Evolutionary conservation across 2,797 vertebrate genomes (phyloP).

Genomic region (Decapterus maruadsi): DNA sequence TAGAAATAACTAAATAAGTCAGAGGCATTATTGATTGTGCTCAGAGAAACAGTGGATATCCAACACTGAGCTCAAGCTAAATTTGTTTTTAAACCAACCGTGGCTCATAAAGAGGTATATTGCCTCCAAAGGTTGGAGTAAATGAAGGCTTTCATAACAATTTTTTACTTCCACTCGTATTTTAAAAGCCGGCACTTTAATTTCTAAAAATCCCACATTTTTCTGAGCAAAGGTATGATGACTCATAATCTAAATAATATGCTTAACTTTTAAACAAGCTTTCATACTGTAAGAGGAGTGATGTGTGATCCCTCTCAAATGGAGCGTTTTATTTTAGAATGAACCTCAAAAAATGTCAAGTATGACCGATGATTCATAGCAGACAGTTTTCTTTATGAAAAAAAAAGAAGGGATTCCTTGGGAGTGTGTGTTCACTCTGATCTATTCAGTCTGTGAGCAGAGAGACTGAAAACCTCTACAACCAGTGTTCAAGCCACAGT

Average conservation of each 20-base stretch:
- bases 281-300: conserved; percentile 5
- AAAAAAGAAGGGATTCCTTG: conserved; percentile 22
- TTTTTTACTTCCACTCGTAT: conserved; percentile 5
- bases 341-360: conserved; percentile 40
- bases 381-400: conserved; percentile 42
- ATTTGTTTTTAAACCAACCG: conserved; percentile 40
- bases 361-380: conserved; percentile 41
- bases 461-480: conserved; percentile 50
- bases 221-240: conserved; percentile 10
- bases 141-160: conserved; percentile 18
- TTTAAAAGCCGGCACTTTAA: conserved; percentile 16
- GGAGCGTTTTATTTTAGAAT: conserved; percentile 45
- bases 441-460: conserved; percentile 55
- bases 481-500: conserved; percentile 54
- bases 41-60: conserved; percentile 49
- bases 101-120: conserved; percentile 7
- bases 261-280: conserved; percentile 15
- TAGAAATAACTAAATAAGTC: conserved; percentile 68
- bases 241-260: conserved; percentile 22
- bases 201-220: conserved; percentile 4
- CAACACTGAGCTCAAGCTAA: conserved; percentile 32
- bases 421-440: conserved; percentile 35
- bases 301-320: conserved; percentile 26
- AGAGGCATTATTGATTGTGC: conserved; percentile 61
- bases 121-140: conserved; percentile 1